A percentile compares a stretch with the other conserved stretches of the same genome.
phyloP scores from a whole-genome alignment of 2,888 invertebrate genomes.

The Furcula furcula region DNA sequence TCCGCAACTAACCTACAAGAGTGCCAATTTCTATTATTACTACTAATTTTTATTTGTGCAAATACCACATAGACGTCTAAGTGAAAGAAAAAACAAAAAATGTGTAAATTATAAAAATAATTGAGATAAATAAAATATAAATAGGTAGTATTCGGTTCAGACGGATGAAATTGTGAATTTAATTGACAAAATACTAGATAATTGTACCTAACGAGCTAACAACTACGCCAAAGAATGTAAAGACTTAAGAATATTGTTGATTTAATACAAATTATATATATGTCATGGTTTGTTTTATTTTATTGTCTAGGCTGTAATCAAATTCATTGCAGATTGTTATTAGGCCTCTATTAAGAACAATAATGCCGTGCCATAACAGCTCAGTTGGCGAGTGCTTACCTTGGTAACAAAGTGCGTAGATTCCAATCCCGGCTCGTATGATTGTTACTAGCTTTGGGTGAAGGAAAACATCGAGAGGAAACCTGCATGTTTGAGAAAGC shows the following conservation, averaged over 20 bases:
- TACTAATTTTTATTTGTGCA: conserved; percentile 61
- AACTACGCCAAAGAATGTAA: conserved; percentile 78
- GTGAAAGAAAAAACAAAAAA: conserved; percentile 18
- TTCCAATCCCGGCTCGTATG: no score
- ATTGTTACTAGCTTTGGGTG: no score
- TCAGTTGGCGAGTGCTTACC: no score
- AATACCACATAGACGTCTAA: conserved; percentile 58
- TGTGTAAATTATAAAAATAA: conserved; percentile 37
- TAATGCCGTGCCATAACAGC: no score
- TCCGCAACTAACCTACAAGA: conserved; percentile 55
- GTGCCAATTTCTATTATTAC: conserved; percentile 65
- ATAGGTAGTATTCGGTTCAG: conserved; percentile 62
- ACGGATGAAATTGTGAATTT: conserved; percentile 63
- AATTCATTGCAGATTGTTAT: no score
- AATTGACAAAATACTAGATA: conserved; percentile 45
- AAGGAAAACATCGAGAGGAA: no score
- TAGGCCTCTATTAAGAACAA: no score
- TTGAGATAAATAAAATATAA: conserved; percentile 24
- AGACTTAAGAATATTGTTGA: conserved; percentile 78
- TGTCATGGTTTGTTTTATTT: conserved; percentile 57
- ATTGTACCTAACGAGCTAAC: conserved; percentile 63
- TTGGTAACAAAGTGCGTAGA: no score
- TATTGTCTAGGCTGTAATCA: no score
- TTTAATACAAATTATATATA: conserved; percentile 81
- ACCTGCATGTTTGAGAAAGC: no score